phyloP scores from a whole-genome alignment of 2,113 vertebrate genomes.

The Chaetodon auriga region DNA sequence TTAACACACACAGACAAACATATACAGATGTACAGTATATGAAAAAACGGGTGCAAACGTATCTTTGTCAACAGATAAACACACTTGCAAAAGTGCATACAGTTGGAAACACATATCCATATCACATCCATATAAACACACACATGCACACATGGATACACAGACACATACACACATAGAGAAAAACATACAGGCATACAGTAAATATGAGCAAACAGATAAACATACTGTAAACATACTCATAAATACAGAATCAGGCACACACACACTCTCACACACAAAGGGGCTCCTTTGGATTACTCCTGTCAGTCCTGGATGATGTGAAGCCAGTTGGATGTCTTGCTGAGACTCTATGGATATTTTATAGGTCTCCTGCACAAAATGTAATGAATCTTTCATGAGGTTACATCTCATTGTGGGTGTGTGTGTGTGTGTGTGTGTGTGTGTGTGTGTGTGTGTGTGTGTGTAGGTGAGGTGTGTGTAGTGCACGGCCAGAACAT shows the following conservation, averaged over 20 bases:
- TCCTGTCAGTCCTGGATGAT: slow-evolving; percentile 38
- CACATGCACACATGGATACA: background rate
- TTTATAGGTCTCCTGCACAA: slow-evolving; percentile 69
- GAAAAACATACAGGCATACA: background rate
- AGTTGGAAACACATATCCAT: background rate
- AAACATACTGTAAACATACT: slow-evolving; percentile 6
- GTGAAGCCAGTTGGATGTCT: slow-evolving; percentile 49
- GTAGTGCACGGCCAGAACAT: background rate
- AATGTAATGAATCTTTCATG: slow-evolving; percentile 68
- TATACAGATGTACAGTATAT: background rate
- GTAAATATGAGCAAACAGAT: background rate
- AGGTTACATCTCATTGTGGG: slow-evolving; percentile 51
- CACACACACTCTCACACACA: slow-evolving; percentile 20
- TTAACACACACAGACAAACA: background rate
- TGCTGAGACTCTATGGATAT: slow-evolving; percentile 73
- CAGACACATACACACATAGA: background rate
- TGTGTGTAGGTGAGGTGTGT: background rate
- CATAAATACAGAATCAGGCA: slow-evolving; percentile 6
- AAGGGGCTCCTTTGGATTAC: slow-evolving; percentile 26
- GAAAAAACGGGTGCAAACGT: background rate
- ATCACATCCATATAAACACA: background rate
- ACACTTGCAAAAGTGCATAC: background rate
- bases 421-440: background rate
- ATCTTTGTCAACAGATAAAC: background rate
- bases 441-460: slow-evolving; percentile 1